A percentile compares a stretch with the other conserved stretches of the same genome.
These are phyloP conservation scores for Momotus momota DNA, from an alignment of 2,797 vertebrate species.

Conservation along the genomic window DNA sequence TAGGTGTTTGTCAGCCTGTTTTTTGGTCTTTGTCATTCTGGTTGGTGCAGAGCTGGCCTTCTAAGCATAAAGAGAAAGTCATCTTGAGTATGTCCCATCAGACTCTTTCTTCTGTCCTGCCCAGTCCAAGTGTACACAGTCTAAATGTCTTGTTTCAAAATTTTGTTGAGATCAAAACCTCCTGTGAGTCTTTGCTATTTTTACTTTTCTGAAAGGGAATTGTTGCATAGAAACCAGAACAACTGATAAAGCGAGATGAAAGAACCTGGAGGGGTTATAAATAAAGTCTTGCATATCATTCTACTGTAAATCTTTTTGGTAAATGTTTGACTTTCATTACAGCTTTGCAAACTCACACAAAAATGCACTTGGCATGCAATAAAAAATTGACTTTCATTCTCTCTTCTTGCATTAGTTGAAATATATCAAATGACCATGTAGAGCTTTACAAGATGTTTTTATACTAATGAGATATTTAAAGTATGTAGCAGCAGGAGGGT, in stretches of 20 bases:
- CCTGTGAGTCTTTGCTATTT: not conserved
- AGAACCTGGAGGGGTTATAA: not conserved
- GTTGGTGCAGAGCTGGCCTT: not conserved
- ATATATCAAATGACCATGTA: not conserved
- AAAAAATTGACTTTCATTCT: not conserved
- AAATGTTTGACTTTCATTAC: not conserved
- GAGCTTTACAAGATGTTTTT: not conserved
- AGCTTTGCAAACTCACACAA: not conserved
- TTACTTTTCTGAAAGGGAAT: not conserved
- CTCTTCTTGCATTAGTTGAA: not conserved
- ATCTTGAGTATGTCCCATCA: not conserved
- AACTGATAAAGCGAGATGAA: not conserved
- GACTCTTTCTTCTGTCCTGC: not conserved
- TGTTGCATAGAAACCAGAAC: not conserved
- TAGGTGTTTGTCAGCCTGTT: not conserved
- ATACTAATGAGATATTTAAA: not conserved
- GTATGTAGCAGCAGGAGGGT: not conserved
- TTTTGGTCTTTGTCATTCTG: not conserved
- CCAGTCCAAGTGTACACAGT: not conserved
- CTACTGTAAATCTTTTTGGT: not conserved
- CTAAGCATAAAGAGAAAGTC: not conserved
- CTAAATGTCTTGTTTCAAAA: not conserved
- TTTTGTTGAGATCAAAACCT: not conserved
- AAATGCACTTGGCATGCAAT: not conserved
- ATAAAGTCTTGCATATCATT: not conserved